Conservation (phyloP, 1,140 invertebrate genomes). For the Apocrypta bakeri region DNA sequence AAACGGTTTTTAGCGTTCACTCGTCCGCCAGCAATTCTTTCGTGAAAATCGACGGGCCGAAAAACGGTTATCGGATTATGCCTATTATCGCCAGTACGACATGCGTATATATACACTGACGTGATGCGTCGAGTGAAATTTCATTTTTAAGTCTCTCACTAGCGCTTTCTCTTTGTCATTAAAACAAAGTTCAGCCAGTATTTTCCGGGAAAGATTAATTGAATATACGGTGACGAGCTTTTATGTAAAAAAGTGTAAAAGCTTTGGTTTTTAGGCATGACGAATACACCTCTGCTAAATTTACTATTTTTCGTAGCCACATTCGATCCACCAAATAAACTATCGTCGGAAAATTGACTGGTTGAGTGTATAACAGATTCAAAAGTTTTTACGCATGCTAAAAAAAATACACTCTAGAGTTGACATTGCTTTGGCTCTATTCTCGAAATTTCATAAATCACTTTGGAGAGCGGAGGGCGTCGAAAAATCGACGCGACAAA, state of each 20-base stretch:
- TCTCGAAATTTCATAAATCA: not conserved
- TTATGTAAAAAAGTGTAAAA: too few species aligned
- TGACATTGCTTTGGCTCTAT: too few species aligned
- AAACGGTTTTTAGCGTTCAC: too few species aligned
- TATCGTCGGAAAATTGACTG: not conserved
- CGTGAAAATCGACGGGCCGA: not conserved
- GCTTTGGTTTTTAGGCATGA: too few species aligned
- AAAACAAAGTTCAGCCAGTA: not conserved
- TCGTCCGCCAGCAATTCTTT: too few species aligned
- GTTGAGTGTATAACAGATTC: not conserved
- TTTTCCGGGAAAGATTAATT: not conserved
- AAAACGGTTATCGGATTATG: slow-evolving; percentile 12
- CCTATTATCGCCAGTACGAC: not conserved
- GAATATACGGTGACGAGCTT: not conserved
- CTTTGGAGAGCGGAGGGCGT: not conserved
- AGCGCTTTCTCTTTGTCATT: not conserved
- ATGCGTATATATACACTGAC: not conserved
- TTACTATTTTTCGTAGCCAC: too few species aligned
- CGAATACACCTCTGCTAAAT: too few species aligned
- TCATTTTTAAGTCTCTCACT: not conserved
- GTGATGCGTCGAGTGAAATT: not conserved
- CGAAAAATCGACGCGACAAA: slow-evolving; percentile 19
- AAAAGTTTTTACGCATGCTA: too few species aligned
- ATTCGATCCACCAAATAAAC: too few species aligned
- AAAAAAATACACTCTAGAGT: too few species aligned